Conservation (phyloP, 2,797 vertebrate genomes). For the Enteromius trimaculatus region DNA sequence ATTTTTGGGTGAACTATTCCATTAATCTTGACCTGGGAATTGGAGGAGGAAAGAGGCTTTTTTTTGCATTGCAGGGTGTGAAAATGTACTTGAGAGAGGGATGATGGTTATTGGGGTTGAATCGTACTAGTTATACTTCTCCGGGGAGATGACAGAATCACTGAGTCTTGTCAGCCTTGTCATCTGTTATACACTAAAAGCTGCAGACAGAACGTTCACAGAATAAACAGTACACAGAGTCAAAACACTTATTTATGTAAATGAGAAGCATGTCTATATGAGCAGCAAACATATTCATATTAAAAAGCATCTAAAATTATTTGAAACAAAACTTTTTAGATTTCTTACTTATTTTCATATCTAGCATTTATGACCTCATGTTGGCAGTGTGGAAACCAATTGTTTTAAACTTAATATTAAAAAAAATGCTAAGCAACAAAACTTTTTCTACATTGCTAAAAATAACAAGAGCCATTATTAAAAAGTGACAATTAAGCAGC, state of each 20-base stretch:
- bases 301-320: neutral
- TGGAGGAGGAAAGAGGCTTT: neutral
- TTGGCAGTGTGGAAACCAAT: neutral
- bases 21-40: neutral
- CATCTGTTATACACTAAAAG: neutral
- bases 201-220: neutral
- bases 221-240: neutral
- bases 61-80: neutral
- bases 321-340: neutral
- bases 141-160: neutral
- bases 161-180: neutral
- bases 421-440: neutral
- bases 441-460: neutral
- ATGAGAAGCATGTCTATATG: neutral
- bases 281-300: too few species aligned
- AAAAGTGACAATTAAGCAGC: neutral
- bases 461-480: neutral
- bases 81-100: neutral
- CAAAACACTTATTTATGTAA: neutral
- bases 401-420: neutral
- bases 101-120: neutral
- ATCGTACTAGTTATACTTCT: conserved; percentile 4
- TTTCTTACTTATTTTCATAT: neutral
- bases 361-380: neutral
- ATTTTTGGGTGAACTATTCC: neutral